phyloP scores from a whole-genome alignment of 1,140 invertebrate species.

The Lordiphosa stackelbergi region DNA sequence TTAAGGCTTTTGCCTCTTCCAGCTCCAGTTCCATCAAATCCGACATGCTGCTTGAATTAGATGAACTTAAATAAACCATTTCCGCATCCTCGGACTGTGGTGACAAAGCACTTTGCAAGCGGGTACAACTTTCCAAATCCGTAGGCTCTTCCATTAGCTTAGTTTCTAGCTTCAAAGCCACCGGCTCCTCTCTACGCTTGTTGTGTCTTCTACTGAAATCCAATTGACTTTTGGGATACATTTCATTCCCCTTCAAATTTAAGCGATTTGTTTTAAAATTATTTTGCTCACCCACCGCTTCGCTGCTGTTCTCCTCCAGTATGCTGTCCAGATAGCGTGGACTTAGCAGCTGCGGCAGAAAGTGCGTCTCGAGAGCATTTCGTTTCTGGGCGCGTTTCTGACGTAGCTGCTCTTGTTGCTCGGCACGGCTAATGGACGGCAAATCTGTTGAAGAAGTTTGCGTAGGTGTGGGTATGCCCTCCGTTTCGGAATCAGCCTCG shows the following conservation, averaged over 20 bases:
- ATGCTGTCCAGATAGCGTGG: conserved; percentile 82
- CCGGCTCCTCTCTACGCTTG: conserved; percentile 62
- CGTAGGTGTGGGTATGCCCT: conserved; percentile 13
- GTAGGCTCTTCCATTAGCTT: conserved; percentile 56
- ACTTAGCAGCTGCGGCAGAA: conserved; percentile 79
- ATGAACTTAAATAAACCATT: conserved; percentile 67
- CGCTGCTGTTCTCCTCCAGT: conserved; percentile 80
- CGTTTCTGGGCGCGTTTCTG: conserved; percentile 78
- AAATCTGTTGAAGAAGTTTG: conserved; percentile 26
- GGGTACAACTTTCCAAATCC: conserved; percentile 59
- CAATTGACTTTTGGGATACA: conserved; percentile 61
- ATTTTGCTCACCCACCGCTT: conserved; percentile 72
- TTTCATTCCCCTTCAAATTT: conserved; percentile 47
- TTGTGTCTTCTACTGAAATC: conserved; percentile 58
- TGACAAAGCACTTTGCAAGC: conserved; percentile 50
- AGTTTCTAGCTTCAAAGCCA: conserved; percentile 59
- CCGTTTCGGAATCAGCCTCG: conserved; percentile 64
- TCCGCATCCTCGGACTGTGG: conserved; percentile 66
- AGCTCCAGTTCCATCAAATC: conserved; percentile 67
- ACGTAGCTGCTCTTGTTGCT: conserved; percentile 63
- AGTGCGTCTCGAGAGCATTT: conserved; percentile 79
- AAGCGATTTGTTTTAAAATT: conserved; percentile 1
- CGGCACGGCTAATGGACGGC: conserved; percentile 46
- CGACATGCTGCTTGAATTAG: conserved; percentile 70
- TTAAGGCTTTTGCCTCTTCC: conserved; percentile 53